Conservation (phyloP, 2,888 invertebrate species). For the Aporophyla lueneburgensis region DNA sequence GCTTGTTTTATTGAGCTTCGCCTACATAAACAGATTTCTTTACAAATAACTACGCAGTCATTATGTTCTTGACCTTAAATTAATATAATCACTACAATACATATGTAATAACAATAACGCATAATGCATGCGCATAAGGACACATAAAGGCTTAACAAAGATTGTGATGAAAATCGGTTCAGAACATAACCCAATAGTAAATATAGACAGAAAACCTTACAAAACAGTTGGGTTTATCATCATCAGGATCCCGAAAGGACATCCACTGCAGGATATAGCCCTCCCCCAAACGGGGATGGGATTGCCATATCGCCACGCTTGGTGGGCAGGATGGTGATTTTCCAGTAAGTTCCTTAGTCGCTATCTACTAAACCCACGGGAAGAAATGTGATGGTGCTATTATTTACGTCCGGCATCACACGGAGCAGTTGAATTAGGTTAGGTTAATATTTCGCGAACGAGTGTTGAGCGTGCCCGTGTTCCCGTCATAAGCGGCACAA, state of each 20-base stretch:
- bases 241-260: no score
- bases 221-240: neutral
- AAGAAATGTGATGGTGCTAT: no score
- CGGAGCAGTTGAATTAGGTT: neutral
- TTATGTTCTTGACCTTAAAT: constrained; percentile 8
- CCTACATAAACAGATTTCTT: constrained; percentile 13
- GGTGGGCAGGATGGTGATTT: no score
- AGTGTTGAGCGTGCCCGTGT: no score
- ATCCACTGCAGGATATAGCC: no score
- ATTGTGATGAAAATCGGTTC: neutral
- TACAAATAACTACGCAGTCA: neutral
- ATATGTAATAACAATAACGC: neutral
- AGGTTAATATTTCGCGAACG: neutral
- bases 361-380: no score
- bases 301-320: no score
- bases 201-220: neutral
- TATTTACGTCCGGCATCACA: no score
- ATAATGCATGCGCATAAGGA: neutral
- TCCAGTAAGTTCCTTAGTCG: no score
- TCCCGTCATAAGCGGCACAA: no score
- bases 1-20: no score
- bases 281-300: no score
- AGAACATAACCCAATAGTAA: neutral
- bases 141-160: neutral
- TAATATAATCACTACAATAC: neutral